Evolutionary conservation across 2,888 invertebrate species (phyloP), one percentile per base, ranked within the genome.

Genomic region (Micropterix aruncella): DNA sequence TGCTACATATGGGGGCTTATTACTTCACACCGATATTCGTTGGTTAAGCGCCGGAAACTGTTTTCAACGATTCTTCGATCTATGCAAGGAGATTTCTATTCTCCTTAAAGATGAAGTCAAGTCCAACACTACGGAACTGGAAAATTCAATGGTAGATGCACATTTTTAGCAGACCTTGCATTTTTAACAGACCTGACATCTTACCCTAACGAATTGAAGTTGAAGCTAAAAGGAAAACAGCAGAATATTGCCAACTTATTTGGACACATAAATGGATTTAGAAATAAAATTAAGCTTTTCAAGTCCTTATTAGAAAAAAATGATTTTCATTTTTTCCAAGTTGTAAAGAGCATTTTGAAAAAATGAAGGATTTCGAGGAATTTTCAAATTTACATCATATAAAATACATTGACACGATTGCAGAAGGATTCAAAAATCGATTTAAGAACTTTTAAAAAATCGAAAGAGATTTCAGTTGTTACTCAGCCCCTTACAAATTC

Each of bases 241-340:
- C 36, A 27, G 12, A n/a, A 7, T 27, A 46, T 45, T 47, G 45
- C 47, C 40, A 46, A 42, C 38, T 42, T 48, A 40, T 48, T 38
- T 48, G 37, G 19, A 39, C 27, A 46, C 41, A 43, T 46, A 38
- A 46, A 37, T 41, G 41, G 44, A 41, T 46, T 46, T 46, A 46
- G 38, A 37, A 44, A 46, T 38, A 46, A 46, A 41, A 45, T 40
- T 45, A 45, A 46, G 38, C 18, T 42, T 38, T 39, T 48, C 37
- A 48, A 47, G 42, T 45, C 47, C 44, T n/a, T n/a, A n/a, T n/a
- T n/a, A n/a, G 41, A 19, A 42, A 41, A 44, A 43, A 16, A 44
- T 43, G 17, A 47, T 47, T 48, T 48, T 38, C 42, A 18, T 41
- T 45, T 43, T 27, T 48, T 46, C 36, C n/a, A n/a, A n/a, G n/a